Conservation (phyloP, 35 echinoderm and acorn worm species). For the Apostichopus californicus region DNA sequence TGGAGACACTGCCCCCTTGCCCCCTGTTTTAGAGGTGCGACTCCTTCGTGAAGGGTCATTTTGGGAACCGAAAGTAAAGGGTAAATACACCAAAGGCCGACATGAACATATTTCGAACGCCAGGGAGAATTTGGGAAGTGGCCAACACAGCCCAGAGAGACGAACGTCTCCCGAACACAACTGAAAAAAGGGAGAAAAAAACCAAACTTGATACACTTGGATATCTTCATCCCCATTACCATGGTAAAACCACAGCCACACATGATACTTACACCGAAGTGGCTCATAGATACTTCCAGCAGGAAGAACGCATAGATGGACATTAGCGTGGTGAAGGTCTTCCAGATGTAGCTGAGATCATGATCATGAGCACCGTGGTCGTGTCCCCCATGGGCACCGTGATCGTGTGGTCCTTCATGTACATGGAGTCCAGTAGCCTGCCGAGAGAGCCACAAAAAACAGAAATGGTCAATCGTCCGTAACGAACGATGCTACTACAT, state of each 20-base stretch:
- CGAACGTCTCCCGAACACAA: not conserved
- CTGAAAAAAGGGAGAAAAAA: not conserved
- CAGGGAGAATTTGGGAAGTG: not conserved
- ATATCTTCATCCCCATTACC: not conserved
- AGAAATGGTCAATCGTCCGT: too few relatives aligned
- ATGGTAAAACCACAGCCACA: not conserved
- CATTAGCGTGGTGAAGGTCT: conserved; percentile 31
- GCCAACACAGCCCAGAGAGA: not conserved
- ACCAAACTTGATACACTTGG: not conserved
- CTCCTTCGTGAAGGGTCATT: too few relatives aligned
- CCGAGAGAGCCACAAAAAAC: not conserved
- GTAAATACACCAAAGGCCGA: too few relatives aligned
- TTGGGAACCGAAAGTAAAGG: too few relatives aligned
- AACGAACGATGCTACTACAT: too few relatives aligned
- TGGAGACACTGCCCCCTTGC: not conserved
- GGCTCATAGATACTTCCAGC: not conserved
- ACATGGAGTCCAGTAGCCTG: conserved; percentile 42
- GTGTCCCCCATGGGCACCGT: not conserved
- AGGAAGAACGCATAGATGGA: conserved; percentile 32
- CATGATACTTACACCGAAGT: conserved; percentile 4
- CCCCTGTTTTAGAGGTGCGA: too few relatives aligned
- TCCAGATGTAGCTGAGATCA: conserved; percentile 26
- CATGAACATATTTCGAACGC: too few relatives aligned
- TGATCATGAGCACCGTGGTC: not conserved
- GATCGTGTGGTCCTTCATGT: not conserved